A percentile compares a stretch with the other conserved stretches of the same genome.
Evolutionary conservation across 2,888 invertebrate species (phyloP).

Genomic region (Sipha maydis): DNA sequence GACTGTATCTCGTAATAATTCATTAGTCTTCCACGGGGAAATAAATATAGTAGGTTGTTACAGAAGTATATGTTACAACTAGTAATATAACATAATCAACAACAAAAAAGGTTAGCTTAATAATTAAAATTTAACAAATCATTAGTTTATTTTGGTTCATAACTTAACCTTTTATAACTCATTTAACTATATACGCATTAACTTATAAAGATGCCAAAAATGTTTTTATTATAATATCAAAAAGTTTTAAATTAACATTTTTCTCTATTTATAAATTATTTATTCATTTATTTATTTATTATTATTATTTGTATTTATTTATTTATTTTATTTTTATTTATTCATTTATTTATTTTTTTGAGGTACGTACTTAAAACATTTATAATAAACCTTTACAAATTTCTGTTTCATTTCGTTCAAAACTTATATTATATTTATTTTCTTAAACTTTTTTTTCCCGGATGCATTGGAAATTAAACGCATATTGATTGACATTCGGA

Average conservation of each 20-base stretch:
- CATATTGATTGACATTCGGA: slow-evolving; percentile 54
- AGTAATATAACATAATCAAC: neutral
- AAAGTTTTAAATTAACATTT: slow-evolving; percentile 41
- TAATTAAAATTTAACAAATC: slow-evolving; percentile 12
- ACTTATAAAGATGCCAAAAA: slow-evolving; percentile 37
- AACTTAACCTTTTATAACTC: neutral
- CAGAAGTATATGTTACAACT: neutral
- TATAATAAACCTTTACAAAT: slow-evolving; percentile 53
- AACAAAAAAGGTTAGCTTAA: neutral
- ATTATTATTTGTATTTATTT: too few species aligned
- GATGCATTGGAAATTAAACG: slow-evolving; percentile 54
- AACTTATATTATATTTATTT: slow-evolving; percentile 18
- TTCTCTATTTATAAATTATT: slow-evolving; percentile 33
- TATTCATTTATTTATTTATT: neutral
- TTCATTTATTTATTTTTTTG: neutral
- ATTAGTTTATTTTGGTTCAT: neutral
- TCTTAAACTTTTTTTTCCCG: neutral
- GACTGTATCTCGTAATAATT: slow-evolving; percentile 25
- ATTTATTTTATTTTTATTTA: too few species aligned
- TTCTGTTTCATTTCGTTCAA: slow-evolving; percentile 11
- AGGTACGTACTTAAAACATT: slow-evolving; percentile 50
- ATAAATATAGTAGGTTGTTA: neutral
- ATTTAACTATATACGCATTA: neutral
- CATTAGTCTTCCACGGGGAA: neutral
- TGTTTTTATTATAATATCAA: slow-evolving; percentile 46